Base-by-base conservation (phyloP, 1,140 invertebrate species). In the Drosophila truncata region DNA sequence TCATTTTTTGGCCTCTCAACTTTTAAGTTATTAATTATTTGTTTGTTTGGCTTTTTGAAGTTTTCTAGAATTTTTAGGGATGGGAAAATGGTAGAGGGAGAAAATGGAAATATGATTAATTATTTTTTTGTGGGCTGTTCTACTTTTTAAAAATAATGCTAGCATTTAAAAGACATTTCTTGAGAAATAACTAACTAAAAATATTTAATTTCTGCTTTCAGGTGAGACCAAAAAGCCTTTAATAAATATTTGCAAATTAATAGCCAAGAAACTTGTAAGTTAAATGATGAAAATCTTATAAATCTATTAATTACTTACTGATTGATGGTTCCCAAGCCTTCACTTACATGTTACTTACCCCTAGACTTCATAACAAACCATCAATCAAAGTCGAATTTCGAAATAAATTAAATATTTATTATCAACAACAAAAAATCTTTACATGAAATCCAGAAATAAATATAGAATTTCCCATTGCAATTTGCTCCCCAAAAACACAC, bases 401-500 rank as follows among this genome's bases (percentile, higher is more conserved):
- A 50, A 72, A 80, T 83, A 76, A 88, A 88, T 86, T 86, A 86
- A 88, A 77, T 73, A 77, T 83, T 87, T 83, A 83, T 86, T 77
- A 55, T 55, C 52, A 66, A 69, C 49, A 50, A 60, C n/a, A 59
- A 76, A 64, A 25, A 57, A 25, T 33, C 50, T 35, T 2, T 23
- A 35, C 29, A 55, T 55, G 14, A 80, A 63, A 46, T 33, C 23
- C 5, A 25, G 27, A 37, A 29, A 67, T 55, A 67, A 74, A 66
- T 69, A 85, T 73, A 54, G 60, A 69, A 67, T 86, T 80, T 76
- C 65, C 41, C 47, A 33, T 55, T 27, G 47, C 37, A 35, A 44
- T 76, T 67, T 59, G 54, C 54, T 35, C 13, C 31, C 37, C 20
- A 49, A 44, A 33, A 76, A 50, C n/a, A 72, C 50, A 62, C 74